Evolutionary conservation across 2,113 vertebrate genomes (phyloP).

Genomic region (Xiphophorus hellerii): DNA sequence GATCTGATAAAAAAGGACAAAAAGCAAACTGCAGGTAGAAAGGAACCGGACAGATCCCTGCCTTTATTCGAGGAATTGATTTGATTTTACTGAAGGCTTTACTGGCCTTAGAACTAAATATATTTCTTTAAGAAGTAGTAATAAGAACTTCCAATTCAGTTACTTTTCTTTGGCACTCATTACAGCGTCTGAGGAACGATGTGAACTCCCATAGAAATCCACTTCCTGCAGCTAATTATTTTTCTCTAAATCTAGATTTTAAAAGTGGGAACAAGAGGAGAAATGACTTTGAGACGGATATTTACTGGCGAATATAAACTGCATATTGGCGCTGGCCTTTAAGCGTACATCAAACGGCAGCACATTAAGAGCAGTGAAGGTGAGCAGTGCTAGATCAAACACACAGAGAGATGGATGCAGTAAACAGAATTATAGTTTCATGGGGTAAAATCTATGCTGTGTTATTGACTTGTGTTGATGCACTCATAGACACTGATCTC

Average conservation of each 20-base stretch:
- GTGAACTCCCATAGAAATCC: slow-evolving; percentile 16
- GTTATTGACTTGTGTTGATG: slow-evolving; percentile 63
- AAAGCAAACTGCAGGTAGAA: background rate
- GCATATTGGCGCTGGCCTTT: background rate
- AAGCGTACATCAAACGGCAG: background rate
- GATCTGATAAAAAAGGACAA: background rate
- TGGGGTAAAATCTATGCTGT: slow-evolving; percentile 57
- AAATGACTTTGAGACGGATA: background rate
- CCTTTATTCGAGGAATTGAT: slow-evolving; percentile 3
- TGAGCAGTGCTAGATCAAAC: slow-evolving; percentile 2
- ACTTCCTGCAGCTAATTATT: background rate
- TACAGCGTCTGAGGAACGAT: background rate
- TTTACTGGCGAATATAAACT: background rate
- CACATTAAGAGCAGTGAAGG: slow-evolving; percentile 4
- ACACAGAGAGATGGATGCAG: slow-evolving; percentile 33
- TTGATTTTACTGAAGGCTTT: slow-evolving; percentile 6
- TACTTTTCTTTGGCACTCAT: background rate
- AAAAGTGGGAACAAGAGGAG: background rate
- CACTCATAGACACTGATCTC: slow-evolving; percentile 64
- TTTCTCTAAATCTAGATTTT: background rate
- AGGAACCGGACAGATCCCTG: background rate
- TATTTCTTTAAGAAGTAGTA: background rate
- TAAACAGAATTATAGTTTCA: slow-evolving; percentile 67
- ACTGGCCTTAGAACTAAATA: slow-evolving; percentile 4
- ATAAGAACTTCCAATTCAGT: background rate